Evolutionary conservation across 2,113 vertebrate species (phyloP).

Genomic region (Nematolebias whitei): DNA sequence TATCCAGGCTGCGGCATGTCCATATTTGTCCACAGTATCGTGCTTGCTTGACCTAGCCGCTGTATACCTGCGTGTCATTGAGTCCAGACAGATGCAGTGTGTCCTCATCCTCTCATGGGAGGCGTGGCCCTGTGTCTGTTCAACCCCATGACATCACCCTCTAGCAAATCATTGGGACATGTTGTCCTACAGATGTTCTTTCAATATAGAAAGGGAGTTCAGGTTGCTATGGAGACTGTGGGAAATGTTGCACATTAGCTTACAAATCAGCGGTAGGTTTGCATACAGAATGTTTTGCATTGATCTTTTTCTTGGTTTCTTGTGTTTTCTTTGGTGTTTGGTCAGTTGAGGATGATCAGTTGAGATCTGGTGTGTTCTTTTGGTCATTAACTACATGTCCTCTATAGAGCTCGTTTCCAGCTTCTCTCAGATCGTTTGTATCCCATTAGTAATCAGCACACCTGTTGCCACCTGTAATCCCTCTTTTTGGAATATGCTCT

Average conservation of each 20-base stretch:
- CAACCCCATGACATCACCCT: constrained; percentile 47
- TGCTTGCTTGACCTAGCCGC: background rate
- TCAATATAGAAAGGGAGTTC: constrained; percentile 11
- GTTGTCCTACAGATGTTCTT: constrained; percentile 44
- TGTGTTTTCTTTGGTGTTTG: too few species aligned
- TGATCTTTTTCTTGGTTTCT: too few species aligned
- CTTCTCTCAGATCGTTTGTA: too few species aligned
- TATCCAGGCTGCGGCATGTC: constrained; percentile 14
- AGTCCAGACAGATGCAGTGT: constrained; percentile 33
- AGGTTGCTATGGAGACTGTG: constrained; percentile 36
- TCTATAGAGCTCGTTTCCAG: too few species aligned
- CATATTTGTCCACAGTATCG: background rate
- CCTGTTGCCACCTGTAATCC: too few species aligned
- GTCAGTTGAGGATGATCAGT: too few species aligned
- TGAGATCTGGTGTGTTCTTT: too few species aligned
- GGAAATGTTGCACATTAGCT: constrained; percentile 8
- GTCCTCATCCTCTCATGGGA: constrained; percentile 58
- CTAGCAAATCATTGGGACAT: constrained; percentile 35
- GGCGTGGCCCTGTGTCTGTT: constrained; percentile 32
- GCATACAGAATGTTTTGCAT: background rate
- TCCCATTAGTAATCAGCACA: too few species aligned
- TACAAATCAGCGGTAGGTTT: constrained; percentile 11
- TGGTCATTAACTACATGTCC: too few species aligned
- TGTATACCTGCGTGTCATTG: constrained; percentile 34
- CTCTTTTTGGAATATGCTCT: too few species aligned